Evolutionary conservation across 2,888 invertebrate genomes (phyloP), one percentile per base, ranked within the genome.

Genomic region (Chydorus sphaericus): DNA sequence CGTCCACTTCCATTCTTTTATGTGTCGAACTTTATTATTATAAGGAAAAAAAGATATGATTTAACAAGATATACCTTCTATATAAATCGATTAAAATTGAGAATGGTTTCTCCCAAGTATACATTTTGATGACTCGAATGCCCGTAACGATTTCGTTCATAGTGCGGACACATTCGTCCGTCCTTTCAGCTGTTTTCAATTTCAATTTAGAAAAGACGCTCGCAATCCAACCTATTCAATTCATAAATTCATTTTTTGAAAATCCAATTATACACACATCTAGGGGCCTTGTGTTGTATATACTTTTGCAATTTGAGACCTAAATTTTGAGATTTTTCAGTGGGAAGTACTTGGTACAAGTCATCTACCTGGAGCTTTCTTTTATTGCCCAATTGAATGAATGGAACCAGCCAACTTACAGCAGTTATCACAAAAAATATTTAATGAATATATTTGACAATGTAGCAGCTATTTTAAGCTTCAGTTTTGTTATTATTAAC

Each of bases 101-200:
- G 61, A 77, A 76, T 1, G 74, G 71, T 38, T 67, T 69, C 62
- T 77, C 76, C 76, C 76, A 77, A 26, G 74, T 72, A 61, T 75
- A 76, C 75, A 76, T 75, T 64, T 77, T 77, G 60, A 77, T 73
- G 5, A 75, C 72, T 54, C 72, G 65, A 67, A 77, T 76, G 2
- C 73, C 75, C 2, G 68, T 67, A 16, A 77, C 69, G 26, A 77
- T 71, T 64, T 77, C 75, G 60, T 70, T 72, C 74, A 76, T 75
- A 3, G 75, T 63, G n/a, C 71, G 66, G 23, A 76, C 70, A 44
- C 76, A 62, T 58, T 73, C 69, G 64, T 77, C 76, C 8, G 74
- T 74, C 58, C 70, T 64, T 26, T 65, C 63, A 0, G 75, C 74
- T 4, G 73, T 73, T 59, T 72, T 69, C 18, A 66, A 64, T 59